A percentile compares a stretch with the other conserved stretches of the same genome.
phyloP scores from a whole-genome alignment of 2,113 vertebrate species.

The Pimephales promelas region DNA sequence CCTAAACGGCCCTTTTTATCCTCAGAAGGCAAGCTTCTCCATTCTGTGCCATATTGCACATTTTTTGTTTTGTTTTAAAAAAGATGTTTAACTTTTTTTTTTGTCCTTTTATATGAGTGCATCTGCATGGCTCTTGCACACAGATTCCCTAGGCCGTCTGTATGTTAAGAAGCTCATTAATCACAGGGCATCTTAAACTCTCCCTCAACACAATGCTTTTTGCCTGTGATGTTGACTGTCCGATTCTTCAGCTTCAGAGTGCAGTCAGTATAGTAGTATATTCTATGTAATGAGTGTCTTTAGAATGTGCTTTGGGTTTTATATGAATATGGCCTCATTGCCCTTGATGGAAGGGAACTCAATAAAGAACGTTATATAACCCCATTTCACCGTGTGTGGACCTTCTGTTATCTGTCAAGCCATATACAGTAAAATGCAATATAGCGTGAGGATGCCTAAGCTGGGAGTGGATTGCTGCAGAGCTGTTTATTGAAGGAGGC shows the following conservation, averaged over 20 bases:
- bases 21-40: not conserved
- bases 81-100: constrained; percentile 24
- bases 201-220: constrained; percentile 19
- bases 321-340: constrained; percentile 49
- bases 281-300: constrained; percentile 43
- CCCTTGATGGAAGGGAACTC: constrained; percentile 33
- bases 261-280: constrained; percentile 31
- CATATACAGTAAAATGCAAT: constrained; percentile 4
- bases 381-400: not conserved
- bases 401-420: constrained; percentile 4
- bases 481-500: constrained; percentile 8
- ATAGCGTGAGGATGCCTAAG: not conserved
- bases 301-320: constrained; percentile 57
- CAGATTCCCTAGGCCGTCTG: not conserved
- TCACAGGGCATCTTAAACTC: not conserved
- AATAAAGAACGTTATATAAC: constrained; percentile 55
- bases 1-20: constrained; percentile 15
- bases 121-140: constrained; percentile 49
- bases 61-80: constrained; percentile 28
- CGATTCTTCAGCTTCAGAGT: constrained; percentile 38
- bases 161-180: constrained; percentile 34
- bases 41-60: constrained; percentile 43
- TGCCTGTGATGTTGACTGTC: constrained; percentile 14
- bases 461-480: constrained; percentile 6
- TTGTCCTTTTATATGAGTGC: constrained; percentile 30